Evolutionary conservation across 2,797 vertebrate genomes (phyloP).

Genomic region (Manis pentadactyla): DNA sequence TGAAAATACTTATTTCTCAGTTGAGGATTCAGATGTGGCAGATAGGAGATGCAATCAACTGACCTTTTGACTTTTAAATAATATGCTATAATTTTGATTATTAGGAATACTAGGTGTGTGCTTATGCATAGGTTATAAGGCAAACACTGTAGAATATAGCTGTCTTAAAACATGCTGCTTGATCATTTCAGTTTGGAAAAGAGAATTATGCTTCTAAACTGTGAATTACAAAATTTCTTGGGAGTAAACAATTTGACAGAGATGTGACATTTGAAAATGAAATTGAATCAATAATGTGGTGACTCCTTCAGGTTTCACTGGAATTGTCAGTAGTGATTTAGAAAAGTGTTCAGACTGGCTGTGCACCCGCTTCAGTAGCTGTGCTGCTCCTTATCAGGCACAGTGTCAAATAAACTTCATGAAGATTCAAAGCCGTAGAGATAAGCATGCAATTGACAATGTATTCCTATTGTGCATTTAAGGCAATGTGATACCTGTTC

Average conservation of each 20-base stretch:
- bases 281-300: not conserved
- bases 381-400: slow-evolving; percentile 68
- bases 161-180: slow-evolving; percentile 22
- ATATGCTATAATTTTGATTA: not conserved
- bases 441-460: slow-evolving; percentile 72
- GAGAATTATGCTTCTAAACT: slow-evolving; percentile 48
- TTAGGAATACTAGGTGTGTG: not conserved
- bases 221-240: slow-evolving; percentile 51
- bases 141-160: not conserved
- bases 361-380: not conserved
- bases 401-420: slow-evolving; percentile 58
- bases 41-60: not conserved
- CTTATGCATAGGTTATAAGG: not conserved
- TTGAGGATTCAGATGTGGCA: not conserved
- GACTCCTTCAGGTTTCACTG: not conserved
- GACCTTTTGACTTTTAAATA: slow-evolving; percentile 23
- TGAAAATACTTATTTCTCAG: not conserved
- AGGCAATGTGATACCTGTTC: slow-evolving; percentile 63
- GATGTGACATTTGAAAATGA: slow-evolving; percentile 58
- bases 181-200: slow-evolving; percentile 53
- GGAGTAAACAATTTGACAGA: slow-evolving; percentile 57
- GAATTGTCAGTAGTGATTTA: not conserved
- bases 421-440: slow-evolving; percentile 68
- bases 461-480: slow-evolving; percentile 70
- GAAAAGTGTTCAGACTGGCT: not conserved